Evolutionary conservation across 1,140 invertebrate genomes (phyloP).

Genomic region (Stegodyphus dumicola): DNA sequence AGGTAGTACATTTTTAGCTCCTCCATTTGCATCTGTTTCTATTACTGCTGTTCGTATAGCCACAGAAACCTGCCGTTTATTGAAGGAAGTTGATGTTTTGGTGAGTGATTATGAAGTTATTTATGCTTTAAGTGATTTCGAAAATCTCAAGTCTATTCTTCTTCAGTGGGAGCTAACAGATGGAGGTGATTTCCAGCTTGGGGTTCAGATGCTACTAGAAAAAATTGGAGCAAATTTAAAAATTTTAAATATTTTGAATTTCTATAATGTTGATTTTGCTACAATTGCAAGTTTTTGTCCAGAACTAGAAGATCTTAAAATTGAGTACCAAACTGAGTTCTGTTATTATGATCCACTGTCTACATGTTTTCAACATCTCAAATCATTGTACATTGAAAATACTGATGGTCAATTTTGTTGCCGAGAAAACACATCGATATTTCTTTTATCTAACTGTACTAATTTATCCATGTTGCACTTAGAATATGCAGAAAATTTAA

Average conservation of each 20-base stretch:
- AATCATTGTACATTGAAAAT: slow-evolving; percentile 19
- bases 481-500: background rate
- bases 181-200: slow-evolving; percentile 38
- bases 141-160: slow-evolving; percentile 12
- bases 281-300: slow-evolving; percentile 12
- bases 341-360: background rate
- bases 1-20: background rate
- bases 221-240: slow-evolving; percentile 34
- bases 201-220: slow-evolving; percentile 12
- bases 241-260: slow-evolving; percentile 18
- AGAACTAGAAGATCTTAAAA: slow-evolving; percentile 22
- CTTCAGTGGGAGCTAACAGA: slow-evolving; percentile 32
- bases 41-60: slow-evolving; percentile 16
- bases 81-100: slow-evolving; percentile 26
- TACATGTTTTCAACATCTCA: slow-evolving; percentile 5
- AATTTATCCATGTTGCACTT: slow-evolving; percentile 4
- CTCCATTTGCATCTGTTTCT: background rate
- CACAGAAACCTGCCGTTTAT: slow-evolving; percentile 23
- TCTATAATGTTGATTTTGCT: slow-evolving; percentile 35
- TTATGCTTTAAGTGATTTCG: slow-evolving; percentile 45
- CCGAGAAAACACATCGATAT: background rate
- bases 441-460: slow-evolving; percentile 10
- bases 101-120: slow-evolving; percentile 27
- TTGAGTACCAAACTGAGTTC: slow-evolving; percentile 27
- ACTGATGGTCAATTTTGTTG: background rate